These are phyloP conservation scores for Eubasilissa regina DNA, from an alignment of 1,140 invertebrate species.

Conservation along the genomic window DNA sequence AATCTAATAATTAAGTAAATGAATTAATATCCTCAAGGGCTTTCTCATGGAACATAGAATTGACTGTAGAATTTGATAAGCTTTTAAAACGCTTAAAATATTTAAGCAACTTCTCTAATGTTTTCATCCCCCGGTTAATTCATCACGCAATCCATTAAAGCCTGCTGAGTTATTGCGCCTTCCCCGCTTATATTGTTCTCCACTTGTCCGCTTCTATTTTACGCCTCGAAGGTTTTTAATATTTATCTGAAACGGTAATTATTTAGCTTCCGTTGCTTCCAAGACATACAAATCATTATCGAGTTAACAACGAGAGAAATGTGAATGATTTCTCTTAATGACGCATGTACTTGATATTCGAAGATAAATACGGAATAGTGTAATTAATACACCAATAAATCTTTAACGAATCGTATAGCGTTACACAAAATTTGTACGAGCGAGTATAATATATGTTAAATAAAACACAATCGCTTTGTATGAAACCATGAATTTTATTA, in stretches of 20 bases:
- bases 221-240: constrained; percentile 26
- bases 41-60: constrained; percentile 9
- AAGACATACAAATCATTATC: constrained; percentile 7
- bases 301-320: no score
- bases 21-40: neutral
- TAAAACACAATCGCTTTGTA: no score
- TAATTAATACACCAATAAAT: no score
- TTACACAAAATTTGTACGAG: no score
- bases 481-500: no score
- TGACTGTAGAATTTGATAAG: constrained; percentile 21
- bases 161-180: constrained; percentile 26
- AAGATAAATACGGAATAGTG: no score
- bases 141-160: constrained; percentile 30
- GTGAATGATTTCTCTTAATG: no score
- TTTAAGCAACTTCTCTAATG: constrained; percentile 27
- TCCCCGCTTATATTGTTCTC: neutral
- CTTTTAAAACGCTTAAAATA: constrained; percentile 37
- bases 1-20: neutral
- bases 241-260: constrained; percentile 29
- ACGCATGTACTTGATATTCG: no score
- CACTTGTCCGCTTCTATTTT: constrained; percentile 31
- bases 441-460: no score
- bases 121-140: constrained; percentile 38
- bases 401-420: no score
- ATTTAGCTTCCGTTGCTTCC: constrained; percentile 5